Evolutionary conservation across 2,113 vertebrate genomes (phyloP).

Genomic region (Cyprinodon tularosa): DNA sequence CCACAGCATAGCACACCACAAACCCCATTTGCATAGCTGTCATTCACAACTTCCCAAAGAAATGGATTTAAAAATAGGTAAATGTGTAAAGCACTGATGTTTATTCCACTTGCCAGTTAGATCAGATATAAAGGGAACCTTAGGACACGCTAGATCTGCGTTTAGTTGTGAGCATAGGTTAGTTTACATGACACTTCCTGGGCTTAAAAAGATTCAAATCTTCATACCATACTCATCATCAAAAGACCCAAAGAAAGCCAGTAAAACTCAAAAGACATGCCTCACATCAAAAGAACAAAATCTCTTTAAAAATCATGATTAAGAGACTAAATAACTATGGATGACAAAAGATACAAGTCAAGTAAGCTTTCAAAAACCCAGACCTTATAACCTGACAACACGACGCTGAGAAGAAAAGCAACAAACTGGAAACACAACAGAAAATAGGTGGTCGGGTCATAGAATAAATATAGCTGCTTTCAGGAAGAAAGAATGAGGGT

Average conservation of each 20-base stretch:
- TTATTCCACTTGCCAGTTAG: neutral
- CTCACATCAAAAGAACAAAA: slow-evolving; percentile 16
- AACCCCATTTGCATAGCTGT: neutral
- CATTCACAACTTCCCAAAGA: neutral
- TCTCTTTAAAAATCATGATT: slow-evolving; percentile 20
- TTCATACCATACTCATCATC: slow-evolving; percentile 31
- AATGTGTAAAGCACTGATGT: neutral
- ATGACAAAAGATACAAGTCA: slow-evolving; percentile 42
- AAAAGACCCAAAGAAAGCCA: slow-evolving; percentile 22
- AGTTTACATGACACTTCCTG: slow-evolving; percentile 27
- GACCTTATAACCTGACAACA: slow-evolving; percentile 41
- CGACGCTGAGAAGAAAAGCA: slow-evolving; percentile 35
- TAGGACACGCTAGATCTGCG: slow-evolving; percentile 2
- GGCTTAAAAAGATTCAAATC: slow-evolving; percentile 32
- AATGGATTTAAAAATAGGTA: neutral
- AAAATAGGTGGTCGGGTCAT: slow-evolving; percentile 5
- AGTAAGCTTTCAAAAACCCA: slow-evolving; percentile 31
- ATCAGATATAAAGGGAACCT: slow-evolving; percentile 9
- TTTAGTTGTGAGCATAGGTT: slow-evolving; percentile 20
- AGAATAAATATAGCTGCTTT: slow-evolving; percentile 23
- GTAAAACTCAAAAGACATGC: slow-evolving; percentile 16
- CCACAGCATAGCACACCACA: neutral
- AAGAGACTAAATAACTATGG: slow-evolving; percentile 41
- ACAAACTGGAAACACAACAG: slow-evolving; percentile 7
- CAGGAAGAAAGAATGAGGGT: neutral